Conservation (phyloP, 2,888 invertebrate species). For the Cyaniris semiargus region DNA sequence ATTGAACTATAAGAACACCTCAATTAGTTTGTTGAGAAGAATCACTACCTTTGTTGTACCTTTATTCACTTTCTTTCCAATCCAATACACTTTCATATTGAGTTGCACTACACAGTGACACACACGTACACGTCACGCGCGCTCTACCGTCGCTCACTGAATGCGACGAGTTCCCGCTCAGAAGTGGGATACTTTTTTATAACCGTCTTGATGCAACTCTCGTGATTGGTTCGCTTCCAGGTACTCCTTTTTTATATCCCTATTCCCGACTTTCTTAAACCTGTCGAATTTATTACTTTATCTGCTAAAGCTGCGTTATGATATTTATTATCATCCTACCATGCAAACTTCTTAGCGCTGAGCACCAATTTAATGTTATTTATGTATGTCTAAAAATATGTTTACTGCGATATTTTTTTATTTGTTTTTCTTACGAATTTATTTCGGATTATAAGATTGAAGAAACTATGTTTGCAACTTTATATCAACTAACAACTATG, state of each 20-base stretch:
- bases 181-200: constrained; percentile 30
- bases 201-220: constrained; percentile 28
- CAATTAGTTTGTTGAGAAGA: background rate
- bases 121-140: constrained; percentile 20
- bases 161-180: constrained; percentile 9
- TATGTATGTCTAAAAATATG: constrained; percentile 16
- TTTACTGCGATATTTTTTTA: background rate
- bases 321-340: constrained; percentile 22
- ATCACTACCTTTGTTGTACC: background rate
- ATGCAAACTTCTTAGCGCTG: constrained; percentile 14
- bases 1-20: background rate
- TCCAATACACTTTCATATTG: constrained; percentile 26
- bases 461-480: background rate
- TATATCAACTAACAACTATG: background rate
- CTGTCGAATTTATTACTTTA: constrained; percentile 34
- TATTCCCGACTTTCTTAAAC: constrained; percentile 39
- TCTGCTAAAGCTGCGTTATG: constrained; percentile 5
- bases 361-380: constrained; percentile 4
- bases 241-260: constrained; percentile 41
- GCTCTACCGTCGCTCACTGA: constrained; percentile 13
- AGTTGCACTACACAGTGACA: constrained; percentile 4
- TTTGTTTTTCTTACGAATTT: background rate
- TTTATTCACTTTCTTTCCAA: constrained; percentile 16
- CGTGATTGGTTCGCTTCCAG: constrained; percentile 35
- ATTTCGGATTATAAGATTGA: background rate